Evolutionary conservation across 1,140 invertebrate species (phyloP).

Genomic region (Thalassaphorura encarpata): DNA sequence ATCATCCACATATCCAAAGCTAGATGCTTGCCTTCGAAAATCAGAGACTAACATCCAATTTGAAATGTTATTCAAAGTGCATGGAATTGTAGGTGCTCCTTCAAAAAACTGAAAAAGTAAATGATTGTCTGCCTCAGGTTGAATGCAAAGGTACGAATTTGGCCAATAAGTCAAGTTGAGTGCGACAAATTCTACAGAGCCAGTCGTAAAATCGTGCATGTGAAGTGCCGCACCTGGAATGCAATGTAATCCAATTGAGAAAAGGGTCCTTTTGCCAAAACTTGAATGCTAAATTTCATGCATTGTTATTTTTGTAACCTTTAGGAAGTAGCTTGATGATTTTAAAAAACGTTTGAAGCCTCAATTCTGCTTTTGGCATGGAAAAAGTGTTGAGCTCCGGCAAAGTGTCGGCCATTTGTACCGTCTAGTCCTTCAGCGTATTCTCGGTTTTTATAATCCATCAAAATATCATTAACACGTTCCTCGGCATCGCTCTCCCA

Average conservation of each 20-base stretch:
- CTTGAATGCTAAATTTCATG: too few species aligned
- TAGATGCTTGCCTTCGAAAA: conserved; percentile 38
- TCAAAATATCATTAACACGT: conserved; percentile 53
- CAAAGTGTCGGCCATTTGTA: conserved; percentile 46
- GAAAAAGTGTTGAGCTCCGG: conserved; percentile 56
- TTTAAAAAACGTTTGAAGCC: conserved; percentile 55
- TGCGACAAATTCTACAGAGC: conserved; percentile 51
- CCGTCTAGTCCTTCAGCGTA: conserved; percentile 43
- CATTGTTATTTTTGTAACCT: too few species aligned
- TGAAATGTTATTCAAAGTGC: conserved; percentile 28
- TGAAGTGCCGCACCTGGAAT: conserved; percentile 55
- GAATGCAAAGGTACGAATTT: conserved; percentile 56
- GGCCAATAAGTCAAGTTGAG: conserved; percentile 44
- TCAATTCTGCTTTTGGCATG: conserved; percentile 50
- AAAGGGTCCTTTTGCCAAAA: too few species aligned
- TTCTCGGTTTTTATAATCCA: conserved; percentile 45
- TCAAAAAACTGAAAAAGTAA: conserved; percentile 37
- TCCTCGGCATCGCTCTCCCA: background rate
- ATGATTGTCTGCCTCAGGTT: conserved; percentile 34
- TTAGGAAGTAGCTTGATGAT: conserved; percentile 51
- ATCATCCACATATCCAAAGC: conserved; percentile 42
- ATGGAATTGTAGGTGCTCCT: conserved; percentile 36
- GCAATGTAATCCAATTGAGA: too few species aligned
- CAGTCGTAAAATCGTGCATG: conserved; percentile 55
- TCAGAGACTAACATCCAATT: conserved; percentile 49